Evolutionary conservation across 2,113 vertebrate genomes (phyloP).

Genomic region (Oryzias woworae): DNA sequence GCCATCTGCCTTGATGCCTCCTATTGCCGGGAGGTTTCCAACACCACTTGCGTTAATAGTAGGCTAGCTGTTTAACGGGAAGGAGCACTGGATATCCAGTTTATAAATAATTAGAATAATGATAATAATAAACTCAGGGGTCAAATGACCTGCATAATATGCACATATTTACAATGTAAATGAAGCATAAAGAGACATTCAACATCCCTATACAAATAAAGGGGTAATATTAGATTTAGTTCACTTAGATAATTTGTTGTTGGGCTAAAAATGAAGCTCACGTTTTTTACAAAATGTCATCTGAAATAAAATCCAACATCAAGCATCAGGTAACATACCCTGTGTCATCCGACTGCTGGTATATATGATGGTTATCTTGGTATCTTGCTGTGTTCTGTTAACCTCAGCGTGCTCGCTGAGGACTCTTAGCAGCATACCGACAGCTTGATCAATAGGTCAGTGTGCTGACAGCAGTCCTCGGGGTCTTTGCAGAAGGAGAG

Average conservation of each 20-base stretch:
- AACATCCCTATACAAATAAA: background rate
- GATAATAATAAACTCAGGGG: slow-evolving; percentile 8
- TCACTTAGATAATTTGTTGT: background rate
- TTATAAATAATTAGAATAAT: slow-evolving; percentile 3
- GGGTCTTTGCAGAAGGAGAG: slow-evolving; percentile 43
- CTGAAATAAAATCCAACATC: slow-evolving; percentile 56
- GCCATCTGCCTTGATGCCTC: slow-evolving; percentile 33
- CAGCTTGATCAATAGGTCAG: slow-evolving; percentile 76
- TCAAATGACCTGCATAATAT: slow-evolving; percentile 4
- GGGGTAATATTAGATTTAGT: background rate
- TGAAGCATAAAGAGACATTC: background rate
- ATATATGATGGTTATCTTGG: slow-evolving; percentile 62
- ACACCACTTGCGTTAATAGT: slow-evolving; percentile 54
- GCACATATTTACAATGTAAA: background rate
- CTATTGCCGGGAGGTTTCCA: slow-evolving; percentile 62
- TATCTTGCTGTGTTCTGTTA: slow-evolving; percentile 65
- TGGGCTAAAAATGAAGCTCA: background rate
- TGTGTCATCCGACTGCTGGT: slow-evolving; percentile 55
- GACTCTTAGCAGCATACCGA: slow-evolving; percentile 66
- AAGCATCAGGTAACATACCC: slow-evolving; percentile 56
- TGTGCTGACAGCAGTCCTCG: slow-evolving; percentile 65
- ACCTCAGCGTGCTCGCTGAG: slow-evolving; percentile 60
- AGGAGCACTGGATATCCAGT: slow-evolving; percentile 34
- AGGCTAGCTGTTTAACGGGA: slow-evolving; percentile 25
- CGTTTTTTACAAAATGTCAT: slow-evolving; percentile 24